Base-by-base conservation (phyloP, 2,113 vertebrate species). In the Tachysurus vachellii region DNA sequence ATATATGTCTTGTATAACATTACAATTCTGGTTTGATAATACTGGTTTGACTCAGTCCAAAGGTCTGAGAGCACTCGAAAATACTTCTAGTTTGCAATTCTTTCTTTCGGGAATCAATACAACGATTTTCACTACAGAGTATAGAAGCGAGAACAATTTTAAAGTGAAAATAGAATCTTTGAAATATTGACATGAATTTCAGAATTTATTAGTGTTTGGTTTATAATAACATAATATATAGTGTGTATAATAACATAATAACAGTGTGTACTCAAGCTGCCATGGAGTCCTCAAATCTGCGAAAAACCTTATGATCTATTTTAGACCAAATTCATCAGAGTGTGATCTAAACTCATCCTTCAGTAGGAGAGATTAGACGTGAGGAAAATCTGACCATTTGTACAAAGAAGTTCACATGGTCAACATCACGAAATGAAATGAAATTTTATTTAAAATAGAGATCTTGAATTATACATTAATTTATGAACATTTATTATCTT, bases 1-100 rank as follows among this genome's bases (percentile, higher is more conserved):
- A 81, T 81, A 57, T 36, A 61, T 26, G 31, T 61, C 56, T 81
- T 81, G 79, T 81, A 61, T 81, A 81, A 81, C 56, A 61, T 42
- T 14, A 42, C 19, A 57, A 44, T 61, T 79, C 11, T 10, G 17
- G 79, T 14, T 61, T 57, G 28, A 80, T 56, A 76, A 50, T 47
- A 47, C 42, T 44, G 71, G 10, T 53, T 76, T 59, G n/a, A 50
- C 9, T 14, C 17, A 68, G 36, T 82, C 50, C 50, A 53, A n/a
- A 54, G 28, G 36, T 54, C 47, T 77, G 36, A 44, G 17, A 1
- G 8, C 1, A 19, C 16, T 70, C 31, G 14, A 73, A 42, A 73
- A 19, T 42, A 0, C 17, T 73, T 73, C 17, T 21, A 73, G 21
- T 44, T 21, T 21, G 36, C 70, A 42, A 19, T 73, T 8, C 19